Base-by-base conservation (phyloP, 2,113 vertebrate genomes). In the Scomber scombrus region DNA sequence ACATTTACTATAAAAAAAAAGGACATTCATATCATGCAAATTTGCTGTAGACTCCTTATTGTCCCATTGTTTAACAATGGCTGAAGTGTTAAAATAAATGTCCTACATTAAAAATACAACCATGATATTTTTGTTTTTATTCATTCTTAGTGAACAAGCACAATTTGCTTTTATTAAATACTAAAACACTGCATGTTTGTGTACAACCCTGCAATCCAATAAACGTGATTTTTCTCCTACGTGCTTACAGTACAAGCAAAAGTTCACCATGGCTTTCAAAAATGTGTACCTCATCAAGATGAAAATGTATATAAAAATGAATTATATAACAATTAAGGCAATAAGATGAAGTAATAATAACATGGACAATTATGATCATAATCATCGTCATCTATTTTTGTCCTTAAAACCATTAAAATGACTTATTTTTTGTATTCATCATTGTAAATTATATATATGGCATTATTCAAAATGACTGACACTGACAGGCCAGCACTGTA, bases 401-500 rank as follows among this genome's bases (percentile, higher is more conserved):
- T 43, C 18, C 11, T 43, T 18, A 43, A 11, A 62, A 62, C 23
- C 29, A 21, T 0, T 15, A 14, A 52, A 18, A 21, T 12, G 4
- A 26, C 3, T 7, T 49, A 47, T 18, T 55, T 1, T 31, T 56
- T 26, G 13, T 23, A 47, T 40, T 56, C 23, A 78, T 63, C 13
- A n/a, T 5, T 51, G 21, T 34, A 7, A 4, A 67, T 3, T 57
- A 21, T 18, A 40, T 40, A 49, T 8, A 49, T 31, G 15, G 9
- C 13, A 40, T 50, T 14, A 58, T 34, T 66, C 21, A 66, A 40
- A 23, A 47, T 49, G 57, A 26, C 18, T 34, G 40, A 63, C 76
- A 63, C 5, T 23, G 31, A 23, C 23, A 31, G 65, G 43, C 4
- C 29, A 11, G 15, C 51, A 21, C 2, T 23, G 40, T 18, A 29